Evolutionary conservation across 2,888 invertebrate genomes (phyloP), one percentile per base, ranked within the genome.

Genomic region (Netelia inedita): DNA sequence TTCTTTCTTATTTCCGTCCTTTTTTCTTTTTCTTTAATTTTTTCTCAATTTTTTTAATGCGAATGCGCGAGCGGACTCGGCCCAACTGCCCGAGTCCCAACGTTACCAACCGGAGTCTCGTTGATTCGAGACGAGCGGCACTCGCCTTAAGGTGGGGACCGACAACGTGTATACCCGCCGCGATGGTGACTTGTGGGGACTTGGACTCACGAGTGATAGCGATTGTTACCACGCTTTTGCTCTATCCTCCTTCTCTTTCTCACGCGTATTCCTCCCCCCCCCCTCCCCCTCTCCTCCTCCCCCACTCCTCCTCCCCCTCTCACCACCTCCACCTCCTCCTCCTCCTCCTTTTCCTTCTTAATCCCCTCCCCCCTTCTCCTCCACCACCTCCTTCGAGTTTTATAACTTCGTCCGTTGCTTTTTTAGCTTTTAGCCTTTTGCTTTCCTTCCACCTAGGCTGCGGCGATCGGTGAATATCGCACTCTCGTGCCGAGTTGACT

Each of bases 61-160:
- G 93, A 93, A 92, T 93, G 90, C 93, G 92, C 93, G 93, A 93
- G 89, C 92, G 93, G 92, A 93, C 93, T 93, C 92, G 91, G 92
- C 91, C 90, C 92, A 91, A 93, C 93, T 93, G 93, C 92, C 93
- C 92, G 28, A 91, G 93, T 92, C 87, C 91, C 90, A 90, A 86
- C 90, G 91, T 88, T 90, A 90, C 88, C 88, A 88, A 88, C 89
- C 90, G 88, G 85, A 88, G 90, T 88, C 83, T 82, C 79, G 83
- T 74, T 82, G 79, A 84, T 86, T 87, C 88, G 86, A 87, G 82
- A 83, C 79, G 86, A 88, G 90, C 86, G 86, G 88, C 86, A 89
- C 76, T 74, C 79, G 76, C 55, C 76, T 78, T 74, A 84, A 87
- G 85, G 88, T 87, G 88, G 87, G 87, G 88, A 89, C 88, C 82